Conservation (phyloP, 2,113 vertebrate genomes). For the Oryctolagus cuniculus region mOryCun1.1 NC_091450.1:50593501-50594000, state of each 20-base stretch:
- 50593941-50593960: conserved; percentile 81
- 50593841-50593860: not conserved
- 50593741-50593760: not conserved
- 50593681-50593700: too few species aligned
- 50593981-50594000: conserved; percentile 77
- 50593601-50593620: too few species aligned
- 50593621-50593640: too few species aligned
- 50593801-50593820: not conserved
- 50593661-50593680: too few species aligned
- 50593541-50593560: too few species aligned
- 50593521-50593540: too few species aligned
- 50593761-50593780: not conserved
- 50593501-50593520: too few species aligned
- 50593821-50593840: not conserved
- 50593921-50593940: not conserved
- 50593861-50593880: not conserved
- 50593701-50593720: not conserved
- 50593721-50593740: not conserved
- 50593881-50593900: not conserved
- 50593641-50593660: too few species aligned
- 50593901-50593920: not conserved
- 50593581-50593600: too few species aligned
- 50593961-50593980: conserved; percentile 55
- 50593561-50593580: too few species aligned
- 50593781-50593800: not conserved